Evolutionary conservation across 2,113 vertebrate genomes (phyloP).

Genomic region (Acrocephalus arundinaceus): DNA sequence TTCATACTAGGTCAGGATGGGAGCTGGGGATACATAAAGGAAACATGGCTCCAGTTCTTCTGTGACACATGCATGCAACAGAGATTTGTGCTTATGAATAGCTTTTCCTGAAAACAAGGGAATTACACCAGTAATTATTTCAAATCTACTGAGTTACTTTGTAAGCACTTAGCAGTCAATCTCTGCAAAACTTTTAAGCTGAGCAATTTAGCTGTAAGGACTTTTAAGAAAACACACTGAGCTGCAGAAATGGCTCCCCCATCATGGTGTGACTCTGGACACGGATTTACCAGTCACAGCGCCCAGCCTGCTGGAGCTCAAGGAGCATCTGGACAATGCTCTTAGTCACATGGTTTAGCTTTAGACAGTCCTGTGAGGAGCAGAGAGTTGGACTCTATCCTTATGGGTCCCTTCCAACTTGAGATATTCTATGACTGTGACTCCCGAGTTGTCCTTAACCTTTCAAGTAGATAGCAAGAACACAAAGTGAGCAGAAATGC

Average conservation of each 20-base stretch:
- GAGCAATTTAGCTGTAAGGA: background rate
- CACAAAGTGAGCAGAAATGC: conserved; percentile 19
- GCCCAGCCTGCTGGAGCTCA: background rate
- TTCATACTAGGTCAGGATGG: background rate
- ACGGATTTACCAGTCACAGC: background rate
- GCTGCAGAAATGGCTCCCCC: background rate
- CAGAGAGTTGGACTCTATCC: background rate
- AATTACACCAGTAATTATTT: background rate
- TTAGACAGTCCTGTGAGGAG: background rate
- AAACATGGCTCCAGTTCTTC: background rate
- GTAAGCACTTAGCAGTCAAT: background rate
- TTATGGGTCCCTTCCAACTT: background rate
- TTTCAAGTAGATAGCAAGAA: background rate
- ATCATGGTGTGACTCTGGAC: background rate
- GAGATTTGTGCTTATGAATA: background rate
- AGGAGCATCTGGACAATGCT: background rate
- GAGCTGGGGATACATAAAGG: background rate
- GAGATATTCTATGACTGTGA: background rate
- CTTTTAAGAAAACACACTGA: background rate
- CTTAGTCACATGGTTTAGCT: background rate
- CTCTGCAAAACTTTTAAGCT: background rate
- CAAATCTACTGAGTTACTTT: background rate
- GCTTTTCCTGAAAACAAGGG: background rate
- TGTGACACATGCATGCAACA: background rate
- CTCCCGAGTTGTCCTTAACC: background rate